These are phyloP conservation scores for Pollenia angustigena DNA, from an alignment of 2,888 invertebrate species.

Conservation along the genomic window DNA sequence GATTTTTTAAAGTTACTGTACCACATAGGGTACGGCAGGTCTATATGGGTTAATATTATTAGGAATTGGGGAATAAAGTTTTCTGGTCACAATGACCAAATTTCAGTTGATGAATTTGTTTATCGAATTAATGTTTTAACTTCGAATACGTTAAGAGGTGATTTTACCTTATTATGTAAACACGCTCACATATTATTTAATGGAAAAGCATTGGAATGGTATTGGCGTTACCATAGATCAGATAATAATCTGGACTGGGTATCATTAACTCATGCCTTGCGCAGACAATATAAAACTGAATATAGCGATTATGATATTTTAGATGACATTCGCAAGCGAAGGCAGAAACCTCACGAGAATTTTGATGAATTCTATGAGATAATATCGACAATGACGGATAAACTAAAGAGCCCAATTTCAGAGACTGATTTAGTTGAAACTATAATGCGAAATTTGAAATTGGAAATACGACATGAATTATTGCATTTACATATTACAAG, in stretches of 20 bases:
- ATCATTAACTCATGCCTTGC: neutral
- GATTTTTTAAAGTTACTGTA: too few relatives aligned
- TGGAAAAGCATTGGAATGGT: slow-evolving; percentile 18
- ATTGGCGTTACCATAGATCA: slow-evolving; percentile 3
- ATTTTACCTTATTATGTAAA: neutral
- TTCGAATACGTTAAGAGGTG: neutral
- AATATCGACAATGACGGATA: neutral
- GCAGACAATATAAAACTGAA: neutral
- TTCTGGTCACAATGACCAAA: neutral
- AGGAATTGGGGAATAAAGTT: neutral
- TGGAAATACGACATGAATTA: too few relatives aligned
- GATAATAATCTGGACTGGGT: neutral
- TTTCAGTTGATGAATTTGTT: neutral
- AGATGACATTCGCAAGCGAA: slow-evolving; percentile 1
- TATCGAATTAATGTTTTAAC: slow-evolving; percentile 24
- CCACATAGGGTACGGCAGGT: too few relatives aligned
- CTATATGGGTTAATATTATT: too few relatives aligned
- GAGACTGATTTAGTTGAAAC: slow-evolving; percentile 13
- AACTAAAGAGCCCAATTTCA: neutral
- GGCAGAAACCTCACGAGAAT: neutral
- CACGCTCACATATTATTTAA: slow-evolving; percentile 10
- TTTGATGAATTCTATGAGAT: too few relatives aligned
- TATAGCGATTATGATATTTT: slow-evolving; percentile 17
- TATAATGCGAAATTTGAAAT: neutral
- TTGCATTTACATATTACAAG: neutral